Conservation (phyloP, 2,888 invertebrate genomes). For the Elmis aenea region DNA sequence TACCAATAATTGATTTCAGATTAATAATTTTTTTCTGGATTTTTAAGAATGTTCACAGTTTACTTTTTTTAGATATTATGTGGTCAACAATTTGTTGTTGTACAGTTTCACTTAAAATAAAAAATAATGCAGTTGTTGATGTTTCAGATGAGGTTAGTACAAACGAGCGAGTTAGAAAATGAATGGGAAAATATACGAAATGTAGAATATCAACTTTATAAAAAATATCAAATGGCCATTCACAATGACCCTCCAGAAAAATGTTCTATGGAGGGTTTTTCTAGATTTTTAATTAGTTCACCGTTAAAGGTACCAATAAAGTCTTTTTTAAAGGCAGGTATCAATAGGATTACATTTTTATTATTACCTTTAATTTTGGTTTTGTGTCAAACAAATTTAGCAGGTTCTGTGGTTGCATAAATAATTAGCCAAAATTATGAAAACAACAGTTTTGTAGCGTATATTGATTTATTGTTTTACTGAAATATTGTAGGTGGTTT, state of each 20-base stretch:
- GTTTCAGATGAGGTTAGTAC: constrained; percentile 65
- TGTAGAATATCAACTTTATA: constrained; percentile 64
- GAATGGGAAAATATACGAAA: constrained; percentile 54
- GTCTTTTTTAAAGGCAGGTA: constrained; percentile 18
- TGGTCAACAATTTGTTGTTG: no score
- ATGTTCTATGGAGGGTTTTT: constrained; percentile 68
- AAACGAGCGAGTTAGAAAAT: constrained; percentile 52
- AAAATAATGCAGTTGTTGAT: constrained; percentile 31
- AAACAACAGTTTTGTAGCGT: no score
- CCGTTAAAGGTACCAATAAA: constrained; percentile 67
- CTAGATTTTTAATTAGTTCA: constrained; percentile 79
- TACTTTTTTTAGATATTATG: no score
- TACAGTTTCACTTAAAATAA: no score
- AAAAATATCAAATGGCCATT: constrained; percentile 81
- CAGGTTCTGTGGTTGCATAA: no score
- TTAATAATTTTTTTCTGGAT: no score
- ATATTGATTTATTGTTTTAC: no score
- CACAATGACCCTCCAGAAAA: constrained; percentile 77
- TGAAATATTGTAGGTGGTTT: no score
- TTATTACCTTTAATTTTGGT: constrained; percentile 1
- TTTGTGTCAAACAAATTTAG: no score
- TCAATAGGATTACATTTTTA: constrained; percentile 35
- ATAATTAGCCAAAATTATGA: no score
- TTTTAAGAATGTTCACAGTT: no score
- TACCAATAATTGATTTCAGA: no score